Evolutionary conservation across 1,140 invertebrate genomes (phyloP).

Genomic region (Galendromus occidentalis): DNA sequence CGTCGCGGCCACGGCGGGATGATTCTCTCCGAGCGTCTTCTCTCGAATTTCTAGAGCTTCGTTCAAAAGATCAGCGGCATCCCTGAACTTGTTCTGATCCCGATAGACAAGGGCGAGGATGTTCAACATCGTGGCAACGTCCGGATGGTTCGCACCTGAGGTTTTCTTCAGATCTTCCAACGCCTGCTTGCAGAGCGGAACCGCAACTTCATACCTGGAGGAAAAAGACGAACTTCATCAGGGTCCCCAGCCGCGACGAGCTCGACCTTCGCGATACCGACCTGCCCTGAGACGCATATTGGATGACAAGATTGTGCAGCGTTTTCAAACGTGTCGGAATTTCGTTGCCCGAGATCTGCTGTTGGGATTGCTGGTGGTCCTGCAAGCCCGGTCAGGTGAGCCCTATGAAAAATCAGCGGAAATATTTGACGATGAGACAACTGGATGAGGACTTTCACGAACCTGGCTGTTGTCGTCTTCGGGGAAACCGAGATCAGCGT

Average conservation of each 20-base stretch:
- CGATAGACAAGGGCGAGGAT: slow-evolving; percentile 94
- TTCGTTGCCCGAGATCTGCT: slow-evolving; percentile 90
- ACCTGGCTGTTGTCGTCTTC: slow-evolving; percentile 25
- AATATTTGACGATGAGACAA: no score
- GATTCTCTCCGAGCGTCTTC: slow-evolving; percentile 94
- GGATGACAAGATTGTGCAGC: slow-evolving; percentile 90
- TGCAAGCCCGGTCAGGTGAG: no score
- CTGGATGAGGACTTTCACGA: no score
- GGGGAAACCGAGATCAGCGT: slow-evolving; percentile 33
- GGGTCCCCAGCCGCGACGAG: no score
- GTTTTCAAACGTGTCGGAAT: slow-evolving; percentile 84
- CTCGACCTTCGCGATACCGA: no score
- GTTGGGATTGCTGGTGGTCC: slow-evolving; percentile 40
- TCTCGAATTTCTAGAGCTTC: slow-evolving; percentile 95
- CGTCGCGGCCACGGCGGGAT: slow-evolving; percentile 93
- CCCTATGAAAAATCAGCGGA: no score
- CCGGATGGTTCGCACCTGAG: slow-evolving; percentile 93
- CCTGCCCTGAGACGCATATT: slow-evolving; percentile 88
- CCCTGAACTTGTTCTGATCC: slow-evolving; percentile 33
- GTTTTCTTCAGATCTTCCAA: slow-evolving; percentile 98
- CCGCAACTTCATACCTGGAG: slow-evolving; percentile 85
- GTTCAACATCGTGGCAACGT: slow-evolving; percentile 98
- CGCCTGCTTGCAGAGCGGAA: slow-evolving; percentile 96
- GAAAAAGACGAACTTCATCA: no score
- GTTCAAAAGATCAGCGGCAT: slow-evolving; percentile 89